Base-by-base conservation (phyloP, 1,140 invertebrate genomes). In the Diachasmimorpha longicaudata region DNA sequence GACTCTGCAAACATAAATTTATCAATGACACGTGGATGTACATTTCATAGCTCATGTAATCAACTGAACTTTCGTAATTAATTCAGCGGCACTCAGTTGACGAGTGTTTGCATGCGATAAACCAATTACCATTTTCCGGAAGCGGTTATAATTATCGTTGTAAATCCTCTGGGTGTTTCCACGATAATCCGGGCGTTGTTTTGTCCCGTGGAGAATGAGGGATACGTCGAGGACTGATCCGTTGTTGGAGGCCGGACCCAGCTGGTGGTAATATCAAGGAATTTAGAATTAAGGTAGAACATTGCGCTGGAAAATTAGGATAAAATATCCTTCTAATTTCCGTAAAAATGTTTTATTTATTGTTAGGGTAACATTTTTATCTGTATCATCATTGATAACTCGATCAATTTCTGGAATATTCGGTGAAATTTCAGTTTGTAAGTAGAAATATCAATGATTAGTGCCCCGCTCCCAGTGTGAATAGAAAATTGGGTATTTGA, bases 191-290 rank as follows among this genome's bases (percentile, higher is more conserved):
- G 95, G 94, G 68, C 88, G 88, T 63, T 91, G 84, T 78, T 89
- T 89, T 0, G 94, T 95, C 23, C 95, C 95, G 81, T 95, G 93
- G 2, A 96, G 79, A 52, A 92, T 89, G 52, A 95, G 81, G 23
- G 82, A 89, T 0, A 92, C 85, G 63, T 89, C 83, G 37, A 90
- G 90, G 8, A 95, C 84, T 42, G 81, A 81, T 13, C 94, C 94
- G 19, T 78, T 80, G 78, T 93, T 93, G 10, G 76, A 78, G 77
- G 85, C 81, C 5, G 88, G 85, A 5, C 87, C 88, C 58, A 83
- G 80, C 91, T 92, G 77, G 37, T 66, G 78, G 72, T 1, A 74
- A 75, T 55, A 69, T 58, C 23, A 46, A 73, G 74, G 52, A 19
- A 70, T 39, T 75, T 70, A 36, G n/a, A 70, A 46, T 71, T 13